Evolutionary conservation across 2,888 invertebrate species (phyloP).

Genomic region (Prostheceraeus crozeri): DNA sequence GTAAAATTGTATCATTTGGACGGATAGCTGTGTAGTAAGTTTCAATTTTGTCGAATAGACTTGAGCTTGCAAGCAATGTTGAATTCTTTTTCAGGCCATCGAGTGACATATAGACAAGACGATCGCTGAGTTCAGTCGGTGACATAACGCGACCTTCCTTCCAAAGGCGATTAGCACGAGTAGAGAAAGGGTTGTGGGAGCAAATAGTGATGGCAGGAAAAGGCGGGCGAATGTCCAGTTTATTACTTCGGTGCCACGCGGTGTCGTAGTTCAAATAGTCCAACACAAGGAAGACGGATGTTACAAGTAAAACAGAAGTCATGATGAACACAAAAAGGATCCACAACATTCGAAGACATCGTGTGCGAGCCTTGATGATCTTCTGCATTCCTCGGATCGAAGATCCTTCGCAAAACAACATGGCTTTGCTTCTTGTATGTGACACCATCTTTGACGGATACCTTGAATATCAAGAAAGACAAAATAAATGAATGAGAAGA

Average conservation of each 20-base stretch:
- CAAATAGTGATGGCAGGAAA: conserved; percentile 35
- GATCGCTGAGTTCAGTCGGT: conserved; percentile 26
- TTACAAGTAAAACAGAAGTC: conserved; percentile 33
- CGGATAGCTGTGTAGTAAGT: conserved; percentile 32
- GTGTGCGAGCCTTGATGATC: conserved; percentile 28
- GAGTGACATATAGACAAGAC: neutral
- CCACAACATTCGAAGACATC: conserved; percentile 32
- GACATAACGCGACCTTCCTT: conserved; percentile 27
- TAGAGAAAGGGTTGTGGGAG: conserved; percentile 36
- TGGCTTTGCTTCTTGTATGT: conserved; percentile 33
- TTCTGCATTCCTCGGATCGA: conserved; percentile 37
- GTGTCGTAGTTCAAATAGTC: conserved; percentile 37
- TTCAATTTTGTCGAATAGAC: conserved; percentile 30
- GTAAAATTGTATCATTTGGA: neutral
- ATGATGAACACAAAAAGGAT: conserved; percentile 34
- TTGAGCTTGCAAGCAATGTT: neutral
- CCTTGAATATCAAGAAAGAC: too few relatives aligned
- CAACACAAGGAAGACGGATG: conserved; percentile 28
- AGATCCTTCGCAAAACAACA: conserved; percentile 33
- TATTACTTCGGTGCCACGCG: conserved; percentile 34
- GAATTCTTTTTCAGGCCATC: neutral
- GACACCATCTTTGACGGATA: too few relatives aligned
- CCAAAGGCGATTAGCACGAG: conserved; percentile 30
- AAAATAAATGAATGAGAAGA: too few relatives aligned
- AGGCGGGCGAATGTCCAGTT: conserved; percentile 28